Conservation (phyloP, 2,797 vertebrate genomes). For the Eulemur albifrons region DNA sequence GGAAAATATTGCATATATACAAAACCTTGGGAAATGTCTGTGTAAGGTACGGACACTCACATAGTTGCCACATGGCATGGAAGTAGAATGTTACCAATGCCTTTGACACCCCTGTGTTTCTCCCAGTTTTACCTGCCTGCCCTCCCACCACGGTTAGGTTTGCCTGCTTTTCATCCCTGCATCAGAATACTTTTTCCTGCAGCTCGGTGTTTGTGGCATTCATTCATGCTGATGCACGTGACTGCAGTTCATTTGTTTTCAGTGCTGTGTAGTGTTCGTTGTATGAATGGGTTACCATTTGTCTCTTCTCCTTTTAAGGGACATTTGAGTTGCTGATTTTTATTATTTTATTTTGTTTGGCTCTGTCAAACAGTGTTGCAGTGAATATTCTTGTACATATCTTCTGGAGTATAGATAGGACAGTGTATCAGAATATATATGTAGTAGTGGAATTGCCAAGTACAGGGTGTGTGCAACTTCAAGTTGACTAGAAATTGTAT, state of each 20-base stretch:
- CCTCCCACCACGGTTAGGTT: accelerated
- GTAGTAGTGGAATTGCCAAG: not conserved
- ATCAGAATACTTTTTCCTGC: not conserved
- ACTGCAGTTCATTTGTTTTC: not conserved
- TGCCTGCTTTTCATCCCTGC: not conserved
- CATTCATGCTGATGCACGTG: accelerated
- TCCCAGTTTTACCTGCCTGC: not conserved
- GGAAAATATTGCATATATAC: not conserved
- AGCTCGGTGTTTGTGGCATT: not conserved
- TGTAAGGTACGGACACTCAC: accelerated
- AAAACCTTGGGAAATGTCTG: accelerated
- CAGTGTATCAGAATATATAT: not conserved
- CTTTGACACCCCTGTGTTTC: not conserved
- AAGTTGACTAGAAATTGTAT: not conserved
- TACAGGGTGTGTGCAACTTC: not conserved
- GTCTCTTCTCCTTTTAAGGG: not conserved
- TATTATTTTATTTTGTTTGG: not conserved
- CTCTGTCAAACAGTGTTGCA: not conserved
- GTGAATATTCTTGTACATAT: not conserved
- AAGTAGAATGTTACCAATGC: not conserved
- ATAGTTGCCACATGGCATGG: accelerated
- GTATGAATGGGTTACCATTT: not conserved
- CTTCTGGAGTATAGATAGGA: not conserved
- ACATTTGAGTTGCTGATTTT: not conserved
- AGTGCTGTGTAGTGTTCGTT: not conserved